These are phyloP conservation scores for Habroteleia sp. DNA, from an alignment of 2,888 invertebrate genomes.

Conservation along the genomic window DNA sequence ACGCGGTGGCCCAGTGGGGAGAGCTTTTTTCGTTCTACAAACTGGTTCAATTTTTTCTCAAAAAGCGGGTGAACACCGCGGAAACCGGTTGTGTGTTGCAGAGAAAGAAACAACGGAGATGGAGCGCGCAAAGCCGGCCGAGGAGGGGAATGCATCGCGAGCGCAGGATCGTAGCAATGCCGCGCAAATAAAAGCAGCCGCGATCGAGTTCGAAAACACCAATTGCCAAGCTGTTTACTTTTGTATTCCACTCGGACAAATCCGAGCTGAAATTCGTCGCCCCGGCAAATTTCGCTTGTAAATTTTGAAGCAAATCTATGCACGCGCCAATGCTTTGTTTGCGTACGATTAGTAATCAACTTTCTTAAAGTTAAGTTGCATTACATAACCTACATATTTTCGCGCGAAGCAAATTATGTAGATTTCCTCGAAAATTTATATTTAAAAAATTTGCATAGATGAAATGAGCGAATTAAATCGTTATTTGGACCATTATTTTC, in stretches of 20 bases:
- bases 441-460: too few relatives aligned
- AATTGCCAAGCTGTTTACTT: conserved; percentile 21
- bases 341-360: too few relatives aligned
- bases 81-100: conserved; percentile 76
- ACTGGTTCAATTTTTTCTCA: conserved; percentile 81
- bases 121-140: conserved; percentile 34
- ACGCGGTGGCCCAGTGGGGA: conserved; percentile 67
- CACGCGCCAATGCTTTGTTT: too few relatives aligned
- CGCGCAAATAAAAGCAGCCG: conserved; percentile 28
- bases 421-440: too few relatives aligned
- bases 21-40: conserved; percentile 80
- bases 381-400: too few relatives aligned
- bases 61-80: conserved; percentile 79
- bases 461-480: too few relatives aligned
- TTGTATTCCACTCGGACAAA: conserved; percentile 12
- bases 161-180: conserved; percentile 51
- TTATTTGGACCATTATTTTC: too few relatives aligned
- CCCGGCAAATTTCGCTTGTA: too few relatives aligned
- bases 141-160: conserved; percentile 65
- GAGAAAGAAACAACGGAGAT: conserved; percentile 51
- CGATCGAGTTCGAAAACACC: conserved; percentile 22
- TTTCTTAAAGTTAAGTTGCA: too few relatives aligned
- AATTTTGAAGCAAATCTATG: too few relatives aligned
- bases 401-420: too few relatives aligned
- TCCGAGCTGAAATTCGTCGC: conserved; percentile 4